Base-by-base conservation (phyloP, 1,140 invertebrate species). In the Harlomillsia oculata region DNA sequence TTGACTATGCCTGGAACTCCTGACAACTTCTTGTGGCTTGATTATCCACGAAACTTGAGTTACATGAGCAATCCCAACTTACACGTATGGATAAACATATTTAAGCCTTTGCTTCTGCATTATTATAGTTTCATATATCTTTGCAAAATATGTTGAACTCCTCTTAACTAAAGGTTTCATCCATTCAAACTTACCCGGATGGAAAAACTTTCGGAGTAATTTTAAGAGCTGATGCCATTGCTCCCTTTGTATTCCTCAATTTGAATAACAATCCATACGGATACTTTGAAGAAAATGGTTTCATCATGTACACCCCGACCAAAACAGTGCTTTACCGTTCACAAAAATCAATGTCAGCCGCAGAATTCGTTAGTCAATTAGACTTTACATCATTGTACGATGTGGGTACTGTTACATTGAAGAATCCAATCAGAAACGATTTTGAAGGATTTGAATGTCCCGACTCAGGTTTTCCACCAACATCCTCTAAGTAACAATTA, bases 201-300 rank as follows among this genome's bases (percentile, higher is more conserved):
- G 16, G 36, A 4, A 46, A 39, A 18, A 59, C 46, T n/a, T 53
- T 65, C 29, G 20, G 8, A 5, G 13, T 65, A 2, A 37, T 32
- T 18, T 43, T 82, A 28, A 63, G 50, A 20, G 74, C 77, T 8
- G 61, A 75, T 41, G 67, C 69, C 9, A 71, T 80, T 48, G 77
- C 78, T 29, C 70, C 78, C n/a, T 85, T 84, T 67, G 78, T 83
- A 0, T 83, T 80, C 78, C 55, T 84, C 5, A 51, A 60, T 34
- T 8, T 65, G 21, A 40, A 23, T 26, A 41, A 55, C 14, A 36
- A 63, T 21, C 60, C 71, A 14, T 46, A 51, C 32, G 81, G 80
- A 3, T 68, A 67, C 48, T 84, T 84, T 68, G 80, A 78, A 4
- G 75, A 80, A 62, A 84, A 84, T 72, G 82, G 82, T 4, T 84